Evolutionary conservation across 2,113 vertebrate genomes (phyloP), one percentile per base, ranked within the genome.

Genomic region (Dolichotis patagonum): DNA sequence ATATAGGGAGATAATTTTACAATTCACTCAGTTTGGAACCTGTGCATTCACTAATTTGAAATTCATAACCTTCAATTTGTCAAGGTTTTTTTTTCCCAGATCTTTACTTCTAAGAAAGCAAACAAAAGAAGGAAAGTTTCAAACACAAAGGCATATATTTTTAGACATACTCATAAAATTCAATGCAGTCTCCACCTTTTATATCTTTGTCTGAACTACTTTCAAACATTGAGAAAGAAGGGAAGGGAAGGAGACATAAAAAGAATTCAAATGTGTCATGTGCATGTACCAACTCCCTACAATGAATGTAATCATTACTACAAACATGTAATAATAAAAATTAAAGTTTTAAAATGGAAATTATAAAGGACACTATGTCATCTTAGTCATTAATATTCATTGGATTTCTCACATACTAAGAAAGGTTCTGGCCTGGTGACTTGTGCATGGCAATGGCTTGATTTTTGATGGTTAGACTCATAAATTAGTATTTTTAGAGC

Each of bases 91-190:
- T 63, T 41, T 49, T 49, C 9, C 52, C 60, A 82, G 24, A 11
- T 73, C 32, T 96, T 97, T 28, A 84, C 30, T 96, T 94, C 9
- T 80, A 67, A n/a, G 28, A 26, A 86, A 91, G 19, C 49, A 94
- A 95, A 38, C 56, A 88, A 87, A 90, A 54, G 7, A 13, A 1
- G 35, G 32, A 60, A 71, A 30, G 8, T 81, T 95, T 65, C 63
- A 32, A 92, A 85, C 6, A 43, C 56, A 92, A 65, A 86, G 2
- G 7, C 24, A 71, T 63, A 62, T n/a, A 38, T 91, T 87, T 77
- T 62, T 65, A 83, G 52, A 94, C 6, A 17, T 56, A 56, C 75
- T n/a, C 62, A 54, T 8, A 77, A 56, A 83, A 52, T 65, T 78
- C 5, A 17, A 17, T 49, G 4, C 13, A 22, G 0, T 83, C 16